Percentiles rank a stretch among this genome's conserved stretches.
Evolutionary conservation across 2,888 invertebrate genomes (phyloP).

Genomic region (Polydrusus pterygomalis): DNA sequence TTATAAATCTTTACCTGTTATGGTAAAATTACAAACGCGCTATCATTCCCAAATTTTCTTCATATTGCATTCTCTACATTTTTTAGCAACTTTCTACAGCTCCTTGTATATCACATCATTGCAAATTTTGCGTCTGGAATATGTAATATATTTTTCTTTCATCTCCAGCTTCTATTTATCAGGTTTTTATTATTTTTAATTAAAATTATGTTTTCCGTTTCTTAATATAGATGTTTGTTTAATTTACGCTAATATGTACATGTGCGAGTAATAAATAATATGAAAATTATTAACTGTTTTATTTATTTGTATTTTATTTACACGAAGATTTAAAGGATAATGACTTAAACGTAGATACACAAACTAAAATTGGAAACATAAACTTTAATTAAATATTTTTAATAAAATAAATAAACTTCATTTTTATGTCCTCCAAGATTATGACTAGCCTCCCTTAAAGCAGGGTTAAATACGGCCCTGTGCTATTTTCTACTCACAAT

Average conservation of each 20-base stretch:
- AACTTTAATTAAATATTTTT: background rate
- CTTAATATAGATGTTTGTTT: slow-evolving; percentile 12
- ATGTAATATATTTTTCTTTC: slow-evolving; percentile 12
- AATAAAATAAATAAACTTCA: background rate
- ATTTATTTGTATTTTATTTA: slow-evolving; percentile 7
- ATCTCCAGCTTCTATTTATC: background rate
- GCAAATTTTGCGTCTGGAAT: background rate
- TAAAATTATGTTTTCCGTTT: slow-evolving; percentile 1
- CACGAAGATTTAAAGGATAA: background rate
- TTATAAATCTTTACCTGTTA: too few relatives aligned
- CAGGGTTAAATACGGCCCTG: too few relatives aligned
- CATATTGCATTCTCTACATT: too few relatives aligned
- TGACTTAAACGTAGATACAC: background rate
- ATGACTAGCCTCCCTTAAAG: too few relatives aligned
- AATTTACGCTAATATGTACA: background rate
- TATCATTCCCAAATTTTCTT: too few relatives aligned
- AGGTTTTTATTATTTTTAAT: slow-evolving; percentile 1
- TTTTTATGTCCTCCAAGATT: too few relatives aligned
- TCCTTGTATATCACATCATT: too few relatives aligned
- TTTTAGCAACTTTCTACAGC: too few relatives aligned
- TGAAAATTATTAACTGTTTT: background rate
- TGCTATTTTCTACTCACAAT: too few relatives aligned
- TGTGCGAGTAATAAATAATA: slow-evolving; percentile 17
- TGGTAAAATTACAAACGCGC: too few relatives aligned
- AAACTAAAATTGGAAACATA: background rate